phyloP scores from a whole-genome alignment of 2,113 vertebrate genomes.

The Cariama cristata region DNA sequence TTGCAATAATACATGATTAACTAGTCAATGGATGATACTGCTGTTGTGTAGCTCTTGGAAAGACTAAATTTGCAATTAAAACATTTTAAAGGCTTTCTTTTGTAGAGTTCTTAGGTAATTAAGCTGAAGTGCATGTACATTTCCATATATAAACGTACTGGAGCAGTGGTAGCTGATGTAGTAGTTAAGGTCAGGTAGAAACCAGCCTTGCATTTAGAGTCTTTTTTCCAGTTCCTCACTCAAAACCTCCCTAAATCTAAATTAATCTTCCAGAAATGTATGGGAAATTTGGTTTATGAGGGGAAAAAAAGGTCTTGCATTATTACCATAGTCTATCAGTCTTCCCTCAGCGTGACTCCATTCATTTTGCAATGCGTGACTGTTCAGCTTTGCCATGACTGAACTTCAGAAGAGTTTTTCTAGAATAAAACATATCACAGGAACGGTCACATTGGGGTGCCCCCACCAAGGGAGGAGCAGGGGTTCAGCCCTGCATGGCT shows the following conservation, averaged over 20 bases:
- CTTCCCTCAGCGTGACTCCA: not conserved
- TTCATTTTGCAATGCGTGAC: not conserved
- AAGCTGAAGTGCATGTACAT: slow-evolving; percentile 30
- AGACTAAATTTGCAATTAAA: slow-evolving; percentile 54
- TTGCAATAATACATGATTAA: slow-evolving; percentile 2
- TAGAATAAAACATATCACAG: not conserved
- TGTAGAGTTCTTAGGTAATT: slow-evolving; percentile 49
- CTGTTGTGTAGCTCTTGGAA: slow-evolving; percentile 45
- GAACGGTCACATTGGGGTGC: fast-evolving
- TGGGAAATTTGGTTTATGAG: slow-evolving; percentile 54
- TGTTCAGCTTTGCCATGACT: not conserved
- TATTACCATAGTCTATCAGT: slow-evolving; percentile 32
- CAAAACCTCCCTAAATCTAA: slow-evolving; percentile 33
- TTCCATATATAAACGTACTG: slow-evolving; percentile 20
- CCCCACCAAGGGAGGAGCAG: not conserved
- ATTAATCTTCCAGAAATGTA: slow-evolving; percentile 57
- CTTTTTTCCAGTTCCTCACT: slow-evolving; percentile 28
- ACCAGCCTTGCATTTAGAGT: slow-evolving; percentile 34
- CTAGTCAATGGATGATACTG: slow-evolving; percentile 6
- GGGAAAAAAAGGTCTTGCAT: slow-evolving; percentile 23
- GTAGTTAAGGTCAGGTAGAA: slow-evolving; percentile 55
- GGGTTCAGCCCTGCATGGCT: not conserved
- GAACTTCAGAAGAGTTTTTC: slow-evolving; percentile 4
- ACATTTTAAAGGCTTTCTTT: slow-evolving; percentile 47
- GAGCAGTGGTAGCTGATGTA: slow-evolving; percentile 18